Base-by-base conservation (phyloP, 2,888 invertebrate genomes). In the Watsonalla binaria region DNA sequence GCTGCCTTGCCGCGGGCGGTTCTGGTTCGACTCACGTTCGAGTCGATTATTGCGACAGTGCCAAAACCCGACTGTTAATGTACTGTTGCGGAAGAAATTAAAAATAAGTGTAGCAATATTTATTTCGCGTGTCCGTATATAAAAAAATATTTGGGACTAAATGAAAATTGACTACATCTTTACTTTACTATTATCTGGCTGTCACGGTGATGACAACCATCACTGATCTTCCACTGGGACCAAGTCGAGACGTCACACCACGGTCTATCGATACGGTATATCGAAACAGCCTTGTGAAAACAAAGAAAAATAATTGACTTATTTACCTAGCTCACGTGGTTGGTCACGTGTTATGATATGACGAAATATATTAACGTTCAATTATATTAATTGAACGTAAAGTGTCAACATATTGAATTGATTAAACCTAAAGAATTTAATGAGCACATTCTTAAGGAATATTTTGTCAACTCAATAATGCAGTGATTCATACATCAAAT, bases 1-100 rank as follows among this genome's bases (percentile, higher is more conserved):
- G 72, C 82, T 83, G 84, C 86, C 86, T 86, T 86, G 86, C 86
- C 85, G 74, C 66, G 59, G 85, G 86, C 84, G 74, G 73, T 74
- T 77, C 63, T 73, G 68, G 56, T 14, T 53, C 49, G 46, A 39
- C 46, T 15, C 47, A n/a, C 9, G 48, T 13, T 33, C 45, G 34
- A 35, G 33, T 45, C 39, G 33, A 42, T 46, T 54, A 56, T 75
- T 76, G 74, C 78, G 66, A 66, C 72, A 71, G 47, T 42, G 45
- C 51, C n/a, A 50, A 51, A 49, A 58, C 50, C 50, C 47, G 51
- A 45, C 51, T 34, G 6, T 57, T 57, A 34, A n/a, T 54, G 45
- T 9, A n/a, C 11, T 8, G 49, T 49, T 49, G 15, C 49, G 37
- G 49, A 49, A 37, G 49, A 49, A 49, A 49, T 6, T 8, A 5